Evolutionary conservation across 2,888 invertebrate species (phyloP).

Genomic region (Hirudinaria manillensis): DNA sequence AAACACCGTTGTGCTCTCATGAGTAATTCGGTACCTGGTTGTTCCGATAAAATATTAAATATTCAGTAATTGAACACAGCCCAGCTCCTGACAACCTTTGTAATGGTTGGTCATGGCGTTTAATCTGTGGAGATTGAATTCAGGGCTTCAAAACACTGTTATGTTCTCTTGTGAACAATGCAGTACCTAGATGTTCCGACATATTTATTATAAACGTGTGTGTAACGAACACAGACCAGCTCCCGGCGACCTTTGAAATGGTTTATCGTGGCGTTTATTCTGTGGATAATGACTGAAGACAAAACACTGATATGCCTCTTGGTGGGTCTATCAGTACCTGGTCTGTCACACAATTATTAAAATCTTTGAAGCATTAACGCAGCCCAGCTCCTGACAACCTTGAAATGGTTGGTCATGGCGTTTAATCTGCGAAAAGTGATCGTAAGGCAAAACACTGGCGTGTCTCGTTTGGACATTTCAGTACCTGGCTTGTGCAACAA

Average conservation of each 20-base stretch:
- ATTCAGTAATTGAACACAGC: neutral
- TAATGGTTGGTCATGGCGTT: neutral
- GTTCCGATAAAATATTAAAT: neutral
- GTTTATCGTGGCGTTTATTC: neutral
- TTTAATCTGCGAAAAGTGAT: constrained; percentile 3
- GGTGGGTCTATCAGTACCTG: no score
- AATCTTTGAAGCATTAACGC: neutral
- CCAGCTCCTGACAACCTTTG: neutral
- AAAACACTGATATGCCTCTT: no score
- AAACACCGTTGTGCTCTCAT: no score
- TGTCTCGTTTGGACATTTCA: no score
- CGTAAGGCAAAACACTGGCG: neutral
- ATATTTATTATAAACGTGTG: no score
- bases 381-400: constrained; percentile 3
- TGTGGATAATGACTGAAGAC: neutral
- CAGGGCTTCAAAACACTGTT: no score
- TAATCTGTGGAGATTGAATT: neutral
- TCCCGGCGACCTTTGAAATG: neutral
- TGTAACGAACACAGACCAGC: neutral
- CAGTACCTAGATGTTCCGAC: no score
- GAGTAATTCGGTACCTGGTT: no score
- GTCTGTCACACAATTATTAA: neutral
- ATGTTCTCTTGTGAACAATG: no score
- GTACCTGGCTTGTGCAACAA: no score
- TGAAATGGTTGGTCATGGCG: neutral